Conservation (phyloP, 30 jellyfish, hydroid and myxozoan species). For the Nemopilema nomurai region DNA sequence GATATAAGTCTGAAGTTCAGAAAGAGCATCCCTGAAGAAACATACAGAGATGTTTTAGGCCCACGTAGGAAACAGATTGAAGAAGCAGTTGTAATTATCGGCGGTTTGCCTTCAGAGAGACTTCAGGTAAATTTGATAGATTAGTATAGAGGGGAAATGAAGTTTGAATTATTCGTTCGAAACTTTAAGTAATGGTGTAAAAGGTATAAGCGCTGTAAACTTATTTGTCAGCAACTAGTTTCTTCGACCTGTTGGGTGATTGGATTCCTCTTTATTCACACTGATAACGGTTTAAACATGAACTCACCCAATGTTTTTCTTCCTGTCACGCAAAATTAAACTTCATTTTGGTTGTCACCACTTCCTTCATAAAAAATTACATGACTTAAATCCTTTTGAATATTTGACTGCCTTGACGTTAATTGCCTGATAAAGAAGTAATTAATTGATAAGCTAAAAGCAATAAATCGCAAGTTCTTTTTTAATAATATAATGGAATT, state of each 20-base stretch:
- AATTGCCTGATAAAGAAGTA: no score
- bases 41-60: conserved; percentile 40
- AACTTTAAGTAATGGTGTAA: not conserved
- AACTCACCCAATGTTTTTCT: no score
- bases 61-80: conserved; percentile 6
- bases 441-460: no score
- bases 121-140: conserved; percentile 17
- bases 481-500: not conserved
- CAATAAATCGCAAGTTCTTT: not conserved
- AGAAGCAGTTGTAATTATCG: conserved; percentile 12
- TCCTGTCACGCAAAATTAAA: no score
- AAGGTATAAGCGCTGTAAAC: not conserved
- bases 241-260: no score
- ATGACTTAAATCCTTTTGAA: no score
- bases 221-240: not conserved
- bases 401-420: no score
- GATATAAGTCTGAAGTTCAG: conserved; percentile 46
- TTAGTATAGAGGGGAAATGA: not conserved
- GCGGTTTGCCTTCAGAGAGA: conserved; percentile 8
- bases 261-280: not conserved
- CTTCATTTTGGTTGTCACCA: no score
- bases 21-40: conserved; percentile 31
- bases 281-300: no score
- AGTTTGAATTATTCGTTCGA: not conserved
- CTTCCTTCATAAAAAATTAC: no score